phyloP scores from a whole-genome alignment of 2,888 invertebrate species.

The Agrotis segetum region DNA sequence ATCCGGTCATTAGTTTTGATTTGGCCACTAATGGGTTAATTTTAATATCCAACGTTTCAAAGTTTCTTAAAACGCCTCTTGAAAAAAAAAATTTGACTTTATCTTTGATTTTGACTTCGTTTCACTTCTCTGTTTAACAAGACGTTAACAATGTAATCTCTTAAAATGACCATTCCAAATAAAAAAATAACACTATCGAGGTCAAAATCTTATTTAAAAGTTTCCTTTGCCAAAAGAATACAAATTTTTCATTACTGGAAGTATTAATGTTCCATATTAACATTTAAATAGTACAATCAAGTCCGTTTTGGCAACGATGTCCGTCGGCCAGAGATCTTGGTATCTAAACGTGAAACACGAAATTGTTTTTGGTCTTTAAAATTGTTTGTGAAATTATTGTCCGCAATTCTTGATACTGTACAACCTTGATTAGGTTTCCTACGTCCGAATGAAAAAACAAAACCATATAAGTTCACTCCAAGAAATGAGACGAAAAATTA shows the following conservation, averaged over 20 bases:
- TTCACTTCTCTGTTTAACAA: too few species aligned
- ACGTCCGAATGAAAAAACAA: too few species aligned
- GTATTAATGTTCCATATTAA: slow-evolving; percentile 41
- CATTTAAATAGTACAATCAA: slow-evolving; percentile 49
- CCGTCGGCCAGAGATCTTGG: slow-evolving; percentile 3
- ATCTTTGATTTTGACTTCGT: too few species aligned
- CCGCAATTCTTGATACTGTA: too few species aligned
- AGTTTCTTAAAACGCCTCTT: too few species aligned
- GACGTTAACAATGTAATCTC: neutral
- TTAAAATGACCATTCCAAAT: neutral
- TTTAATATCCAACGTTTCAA: too few species aligned
- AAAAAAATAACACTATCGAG: neutral
- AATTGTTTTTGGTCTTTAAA: slow-evolving; percentile 11
- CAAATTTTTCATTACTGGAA: slow-evolving; percentile 36
- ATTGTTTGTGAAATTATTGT: neutral
- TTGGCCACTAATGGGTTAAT: too few species aligned
- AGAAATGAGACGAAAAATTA: too few species aligned
- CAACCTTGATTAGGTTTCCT: too few species aligned
- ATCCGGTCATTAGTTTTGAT: too few species aligned
- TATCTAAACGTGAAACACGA: slow-evolving; percentile 13
- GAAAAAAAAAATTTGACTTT: too few species aligned
- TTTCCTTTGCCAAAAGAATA: slow-evolving; percentile 34
- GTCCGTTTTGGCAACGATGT: slow-evolving; percentile 40
- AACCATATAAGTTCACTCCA: too few species aligned
- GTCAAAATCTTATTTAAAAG: slow-evolving; percentile 31